A percentile compares a stretch with the other conserved stretches of the same genome.
These are phyloP conservation scores for Drosophila asahinai DNA, from an alignment of 1,140 invertebrate genomes.

Conservation along the genomic window DNA sequence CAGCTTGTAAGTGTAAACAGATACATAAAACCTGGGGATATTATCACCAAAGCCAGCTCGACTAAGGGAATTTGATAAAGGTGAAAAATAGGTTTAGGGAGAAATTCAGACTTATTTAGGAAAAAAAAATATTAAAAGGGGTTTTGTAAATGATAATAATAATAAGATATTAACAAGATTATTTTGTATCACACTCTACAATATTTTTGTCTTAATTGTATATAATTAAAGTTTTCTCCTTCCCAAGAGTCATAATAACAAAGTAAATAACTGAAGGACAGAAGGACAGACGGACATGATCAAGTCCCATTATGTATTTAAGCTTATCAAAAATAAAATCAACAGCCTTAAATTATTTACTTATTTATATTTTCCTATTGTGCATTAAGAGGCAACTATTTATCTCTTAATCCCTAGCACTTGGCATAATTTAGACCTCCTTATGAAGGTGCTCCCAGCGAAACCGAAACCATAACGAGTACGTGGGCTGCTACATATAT, in stretches of 20 bases:
- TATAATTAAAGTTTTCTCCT: no score
- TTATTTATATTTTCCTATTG: not conserved
- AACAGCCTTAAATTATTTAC: not conserved
- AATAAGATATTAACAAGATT: not conserved
- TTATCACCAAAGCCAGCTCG: not conserved
- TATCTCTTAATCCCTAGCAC: not conserved
- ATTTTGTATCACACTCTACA: not conserved
- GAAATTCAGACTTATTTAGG: not conserved
- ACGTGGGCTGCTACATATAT: no score
- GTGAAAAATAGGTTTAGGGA: not conserved
- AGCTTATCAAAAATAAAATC: not conserved
- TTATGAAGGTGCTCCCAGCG: conserved; percentile 8
- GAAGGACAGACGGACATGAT: no score
- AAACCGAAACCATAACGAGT: conserved; percentile 36
- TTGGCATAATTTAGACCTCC: conserved; percentile 24
- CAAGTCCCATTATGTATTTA: no score
- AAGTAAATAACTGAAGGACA: no score
- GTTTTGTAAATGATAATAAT: no score
- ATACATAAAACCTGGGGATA: conserved; percentile 54
- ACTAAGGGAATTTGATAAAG: not conserved
- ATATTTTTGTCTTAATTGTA: no score
- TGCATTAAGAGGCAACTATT: not conserved
- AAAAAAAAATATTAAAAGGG: no score
- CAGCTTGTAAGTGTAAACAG: conserved; percentile 79
- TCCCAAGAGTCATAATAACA: no score